Conservation (phyloP, 1,140 invertebrate genomes). For the Cherax destructor region DNA sequence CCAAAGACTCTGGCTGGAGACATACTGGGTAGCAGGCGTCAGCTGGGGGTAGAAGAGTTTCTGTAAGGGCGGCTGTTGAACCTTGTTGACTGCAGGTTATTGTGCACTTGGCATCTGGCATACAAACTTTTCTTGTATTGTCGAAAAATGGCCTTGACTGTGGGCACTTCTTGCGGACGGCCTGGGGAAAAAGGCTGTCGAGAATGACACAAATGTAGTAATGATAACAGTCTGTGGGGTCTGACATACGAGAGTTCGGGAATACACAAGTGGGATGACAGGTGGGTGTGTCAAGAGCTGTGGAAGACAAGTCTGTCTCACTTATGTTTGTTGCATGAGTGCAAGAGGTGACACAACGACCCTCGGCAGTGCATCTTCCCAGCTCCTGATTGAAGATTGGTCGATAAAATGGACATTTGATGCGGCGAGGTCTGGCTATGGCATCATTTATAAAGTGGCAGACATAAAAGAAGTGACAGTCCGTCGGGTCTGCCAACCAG, state of each 20-base stretch:
- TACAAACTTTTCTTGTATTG: slow-evolving; percentile 21
- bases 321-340: not conserved
- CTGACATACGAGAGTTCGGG: slow-evolving; percentile 33
- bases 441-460: slow-evolving; percentile 44
- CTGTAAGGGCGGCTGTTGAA: not conserved
- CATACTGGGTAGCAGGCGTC: slow-evolving; percentile 24
- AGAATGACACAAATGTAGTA: slow-evolving; percentile 42
- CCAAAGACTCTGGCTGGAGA: slow-evolving; percentile 7
- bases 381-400: slow-evolving; percentile 44
- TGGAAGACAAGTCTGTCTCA: not conserved
- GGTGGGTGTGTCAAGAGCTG: not conserved
- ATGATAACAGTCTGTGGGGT: slow-evolving; percentile 40
- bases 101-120: slow-evolving; percentile 22
- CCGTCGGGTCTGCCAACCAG: slow-evolving; percentile 49
- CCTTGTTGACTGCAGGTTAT: not conserved
- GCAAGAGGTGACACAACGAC: slow-evolving; percentile 26
- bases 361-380: slow-evolving; percentile 23
- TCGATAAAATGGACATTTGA: slow-evolving; percentile 17
- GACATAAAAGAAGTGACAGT: slow-evolving; percentile 56
- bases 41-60: not conserved
- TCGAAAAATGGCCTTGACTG: slow-evolving; percentile 31
- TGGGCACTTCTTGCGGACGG: slow-evolving; percentile 33
- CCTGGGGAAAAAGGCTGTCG: not conserved
- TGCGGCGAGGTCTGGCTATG: slow-evolving; percentile 35
- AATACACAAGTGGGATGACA: slow-evolving; percentile 31